These are phyloP conservation scores for Allolobophora icterica DNA, from an alignment of 2,888 invertebrate genomes.

Conservation along the genomic window DNA sequence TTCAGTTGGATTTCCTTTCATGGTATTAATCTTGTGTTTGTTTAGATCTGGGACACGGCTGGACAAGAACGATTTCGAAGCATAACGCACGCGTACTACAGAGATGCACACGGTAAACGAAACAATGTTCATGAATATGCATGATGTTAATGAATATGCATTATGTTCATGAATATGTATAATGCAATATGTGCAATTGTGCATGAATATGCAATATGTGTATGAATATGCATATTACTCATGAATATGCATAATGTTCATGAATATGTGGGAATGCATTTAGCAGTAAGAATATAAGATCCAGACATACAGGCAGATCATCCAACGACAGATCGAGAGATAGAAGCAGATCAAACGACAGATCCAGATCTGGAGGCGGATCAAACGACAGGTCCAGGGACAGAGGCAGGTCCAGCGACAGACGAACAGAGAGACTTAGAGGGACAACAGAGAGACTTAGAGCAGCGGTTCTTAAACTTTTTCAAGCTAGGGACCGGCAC, in stretches of 20 bases:
- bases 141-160: background rate
- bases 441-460: background rate
- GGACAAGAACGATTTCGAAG: constrained; percentile 62
- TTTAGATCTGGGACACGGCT: constrained; percentile 65
- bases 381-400: no score
- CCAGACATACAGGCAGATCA: no score
- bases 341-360: background rate
- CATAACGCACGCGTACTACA: constrained; percentile 62
- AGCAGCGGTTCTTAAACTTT: no score
- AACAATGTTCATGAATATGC: background rate
- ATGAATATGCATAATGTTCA: no score
- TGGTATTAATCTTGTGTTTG: background rate
- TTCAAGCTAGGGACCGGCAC: no score
- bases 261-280: no score
- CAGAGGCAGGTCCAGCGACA: no score
- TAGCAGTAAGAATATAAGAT: no score
- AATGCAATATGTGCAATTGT: background rate
- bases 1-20: background rate
- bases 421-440: background rate
- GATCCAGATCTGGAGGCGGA: background rate
- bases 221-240: no score
- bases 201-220: background rate
- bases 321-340: background rate
- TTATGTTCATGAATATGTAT: background rate
- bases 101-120: constrained; percentile 61